phyloP scores from a whole-genome alignment of 2,888 invertebrate species.

The Macaria notata region DNA sequence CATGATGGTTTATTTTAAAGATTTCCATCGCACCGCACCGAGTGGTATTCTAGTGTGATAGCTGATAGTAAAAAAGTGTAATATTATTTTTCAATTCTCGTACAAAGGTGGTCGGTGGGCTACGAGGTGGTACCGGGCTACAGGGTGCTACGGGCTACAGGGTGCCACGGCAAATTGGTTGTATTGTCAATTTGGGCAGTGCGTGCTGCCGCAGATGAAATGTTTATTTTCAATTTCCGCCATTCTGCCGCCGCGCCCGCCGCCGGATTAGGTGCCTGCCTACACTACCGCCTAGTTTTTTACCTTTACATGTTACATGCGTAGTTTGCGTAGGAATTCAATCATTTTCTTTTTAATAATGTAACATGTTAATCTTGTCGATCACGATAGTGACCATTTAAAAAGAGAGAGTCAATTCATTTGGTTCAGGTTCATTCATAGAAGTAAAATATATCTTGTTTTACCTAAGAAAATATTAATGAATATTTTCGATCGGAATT shows the following conservation, averaged over 20 bases:
- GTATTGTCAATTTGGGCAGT: conserved; percentile 83
- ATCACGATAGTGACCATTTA: too few species aligned
- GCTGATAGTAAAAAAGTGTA: conserved; percentile 54
- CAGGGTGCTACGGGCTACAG: conserved; percentile 28
- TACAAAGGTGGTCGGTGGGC: conserved; percentile 77
- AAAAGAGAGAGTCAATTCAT: too few species aligned
- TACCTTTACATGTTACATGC: conserved; percentile 21
- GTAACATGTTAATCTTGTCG: too few species aligned
- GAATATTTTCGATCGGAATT: too few species aligned
- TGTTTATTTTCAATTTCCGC: conserved; percentile 82
- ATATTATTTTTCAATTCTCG: conserved; percentile 82
- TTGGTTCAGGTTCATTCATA: too few species aligned
- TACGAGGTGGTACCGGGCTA: conserved; percentile 18
- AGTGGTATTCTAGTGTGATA: conserved; percentile 38
- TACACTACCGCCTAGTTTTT: conserved; percentile 30
- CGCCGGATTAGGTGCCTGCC: conserved; percentile 65
- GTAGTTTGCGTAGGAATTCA: too few species aligned
- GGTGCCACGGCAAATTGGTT: conserved; percentile 77
- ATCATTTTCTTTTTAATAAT: too few species aligned
- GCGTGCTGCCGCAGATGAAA: conserved; percentile 80
- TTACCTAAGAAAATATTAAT: too few species aligned
- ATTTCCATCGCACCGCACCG: conserved; percentile 59
- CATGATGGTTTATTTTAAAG: conserved; percentile 69
- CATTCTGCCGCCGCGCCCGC: conserved; percentile 73
- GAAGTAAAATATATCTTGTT: too few species aligned